phyloP scores from a whole-genome alignment of 2,113 vertebrate species.

The Aplodontia rufa region DNA sequence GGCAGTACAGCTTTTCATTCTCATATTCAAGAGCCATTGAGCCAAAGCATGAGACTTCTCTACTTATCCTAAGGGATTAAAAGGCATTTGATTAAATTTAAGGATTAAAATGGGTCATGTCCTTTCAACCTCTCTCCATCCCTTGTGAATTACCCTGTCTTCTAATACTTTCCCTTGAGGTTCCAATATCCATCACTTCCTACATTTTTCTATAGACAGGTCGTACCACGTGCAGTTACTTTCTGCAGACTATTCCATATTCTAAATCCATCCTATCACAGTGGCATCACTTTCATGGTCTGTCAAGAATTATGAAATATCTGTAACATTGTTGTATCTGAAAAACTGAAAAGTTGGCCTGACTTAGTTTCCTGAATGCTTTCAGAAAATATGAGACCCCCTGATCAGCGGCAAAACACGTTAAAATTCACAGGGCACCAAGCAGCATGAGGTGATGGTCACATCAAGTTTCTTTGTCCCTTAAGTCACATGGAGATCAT shows the following conservation, averaged over 20 bases:
- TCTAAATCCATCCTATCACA: neutral
- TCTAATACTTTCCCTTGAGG: neutral
- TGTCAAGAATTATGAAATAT: neutral
- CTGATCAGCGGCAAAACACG: neutral
- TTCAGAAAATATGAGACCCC: neutral
- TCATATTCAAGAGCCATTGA: neutral
- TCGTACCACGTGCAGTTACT: neutral
- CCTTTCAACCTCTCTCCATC: neutral
- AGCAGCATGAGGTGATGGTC: neutral
- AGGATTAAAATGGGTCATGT: neutral
- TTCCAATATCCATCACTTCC: neutral
- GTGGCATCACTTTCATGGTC: neutral
- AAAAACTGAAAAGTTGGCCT: neutral
- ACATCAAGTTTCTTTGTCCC: neutral
- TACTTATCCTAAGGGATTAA: neutral
- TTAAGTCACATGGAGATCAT: neutral
- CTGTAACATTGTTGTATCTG: neutral
- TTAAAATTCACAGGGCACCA: neutral
- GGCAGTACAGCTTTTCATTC: neutral
- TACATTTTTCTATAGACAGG: neutral
- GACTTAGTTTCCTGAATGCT: neutral
- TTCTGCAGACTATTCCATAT: neutral
- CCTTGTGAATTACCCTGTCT: neutral
- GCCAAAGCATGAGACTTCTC: neutral
- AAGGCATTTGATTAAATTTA: conserved; percentile 1